Evolutionary conservation across 2,797 vertebrate genomes (phyloP).

Genomic region (Buceros bicornis): DNA sequence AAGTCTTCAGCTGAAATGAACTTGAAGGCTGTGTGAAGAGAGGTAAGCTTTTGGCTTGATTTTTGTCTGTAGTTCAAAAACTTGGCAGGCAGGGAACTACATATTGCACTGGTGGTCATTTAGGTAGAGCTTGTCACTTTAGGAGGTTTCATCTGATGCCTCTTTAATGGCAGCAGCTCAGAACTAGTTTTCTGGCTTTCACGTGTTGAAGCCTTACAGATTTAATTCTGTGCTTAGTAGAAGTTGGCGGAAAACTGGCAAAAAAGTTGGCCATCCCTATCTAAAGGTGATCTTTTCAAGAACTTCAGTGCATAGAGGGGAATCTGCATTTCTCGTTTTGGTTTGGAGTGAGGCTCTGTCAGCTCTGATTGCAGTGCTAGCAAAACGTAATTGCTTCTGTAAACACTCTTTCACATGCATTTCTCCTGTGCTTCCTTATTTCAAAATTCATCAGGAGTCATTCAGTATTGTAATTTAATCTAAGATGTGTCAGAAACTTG

Average conservation of each 20-base stretch:
- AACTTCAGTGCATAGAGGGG: neutral
- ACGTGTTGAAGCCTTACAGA: neutral
- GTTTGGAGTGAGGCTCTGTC: neutral
- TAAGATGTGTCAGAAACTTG: neutral
- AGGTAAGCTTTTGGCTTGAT: neutral
- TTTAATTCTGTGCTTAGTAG: neutral
- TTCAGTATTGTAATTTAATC: neutral
- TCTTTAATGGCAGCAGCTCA: neutral
- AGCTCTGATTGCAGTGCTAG: neutral
- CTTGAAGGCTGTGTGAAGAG: neutral
- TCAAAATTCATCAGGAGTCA: neutral
- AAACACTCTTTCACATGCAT: neutral
- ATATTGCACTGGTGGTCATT: neutral
- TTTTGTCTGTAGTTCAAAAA: neutral
- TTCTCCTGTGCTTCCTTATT: constrained; percentile 6
- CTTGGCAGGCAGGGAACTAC: neutral
- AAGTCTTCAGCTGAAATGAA: neutral
- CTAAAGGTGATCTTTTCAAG: neutral
- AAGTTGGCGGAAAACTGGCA: neutral
- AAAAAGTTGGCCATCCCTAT: neutral
- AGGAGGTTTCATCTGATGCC: neutral
- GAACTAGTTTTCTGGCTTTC: neutral
- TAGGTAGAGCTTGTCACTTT: neutral
- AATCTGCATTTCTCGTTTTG: neutral
- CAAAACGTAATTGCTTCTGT: neutral